Base-by-base conservation (phyloP, 2,797 vertebrate genomes). In the Lagodon rhomboides region DNA sequence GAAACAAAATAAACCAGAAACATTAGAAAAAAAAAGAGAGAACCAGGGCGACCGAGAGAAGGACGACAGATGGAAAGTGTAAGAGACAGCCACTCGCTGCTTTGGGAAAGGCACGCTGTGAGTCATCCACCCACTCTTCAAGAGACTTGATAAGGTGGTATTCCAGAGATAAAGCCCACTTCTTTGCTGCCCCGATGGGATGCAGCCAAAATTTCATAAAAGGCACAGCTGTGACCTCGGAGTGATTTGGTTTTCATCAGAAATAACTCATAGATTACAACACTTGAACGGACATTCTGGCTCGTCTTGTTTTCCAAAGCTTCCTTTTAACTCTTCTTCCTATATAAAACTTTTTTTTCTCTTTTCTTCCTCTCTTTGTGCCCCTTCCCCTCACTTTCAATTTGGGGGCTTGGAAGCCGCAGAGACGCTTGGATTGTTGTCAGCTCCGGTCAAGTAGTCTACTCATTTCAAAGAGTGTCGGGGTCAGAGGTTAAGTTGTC, bases 401-500 rank as follows among this genome's bases (percentile, higher is more conserved):
- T 94, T 89, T 89, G 66, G 75, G 73, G 55, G 73, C 74, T 78
- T 82, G 89, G 87, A 92, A 85, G 85, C 86, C 71, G 90, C 84
- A 84, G 85, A 91, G 89, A 89, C 62, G 70, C 84, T 85, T 80
- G 89, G 92, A 91, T 92, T 92, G 93, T 93, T 95, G 94, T 95
- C 95, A 94, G 94, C 93, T 94, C 89, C 88, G 92, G 93, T 95
- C 93, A 94, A 95, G 95, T 95, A 93, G 93, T 94, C 93, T 92
- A 78, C 93, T 93, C 90, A 93, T 95, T 95, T 96, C 95, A 96
- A 96, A 96, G 95, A 94, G 94, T 76, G 85, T 58, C 56, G 90
- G 90, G 96, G 95, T 96, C 96, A 94, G 88, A 91, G 97, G 96
- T 97, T 96, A 97, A 97, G 94, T 96, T 96, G 95, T 96, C 95